Conservation (phyloP, 1,140 invertebrate genomes). For the Polypedilum vanderplanki region DNA sequence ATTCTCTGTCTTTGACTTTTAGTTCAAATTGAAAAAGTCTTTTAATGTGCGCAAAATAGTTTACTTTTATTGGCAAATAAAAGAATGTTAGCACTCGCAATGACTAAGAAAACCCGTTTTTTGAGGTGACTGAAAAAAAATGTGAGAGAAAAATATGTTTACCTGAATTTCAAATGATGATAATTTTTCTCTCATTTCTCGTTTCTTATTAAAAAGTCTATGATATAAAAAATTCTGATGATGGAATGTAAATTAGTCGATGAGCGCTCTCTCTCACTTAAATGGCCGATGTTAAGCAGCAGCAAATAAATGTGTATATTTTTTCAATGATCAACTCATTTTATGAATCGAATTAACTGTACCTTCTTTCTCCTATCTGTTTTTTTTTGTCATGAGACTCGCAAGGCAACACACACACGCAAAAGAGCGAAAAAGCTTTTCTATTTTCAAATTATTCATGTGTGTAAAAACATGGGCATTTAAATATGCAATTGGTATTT, state of each 20-base stretch:
- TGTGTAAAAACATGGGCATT: conserved; percentile 11
- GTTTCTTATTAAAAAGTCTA: not conserved
- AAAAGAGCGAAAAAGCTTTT: not conserved
- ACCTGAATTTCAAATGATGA: not conserved
- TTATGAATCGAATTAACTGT: no score
- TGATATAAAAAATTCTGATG: not conserved
- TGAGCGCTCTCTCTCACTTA: not conserved
- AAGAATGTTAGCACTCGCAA: not conserved
- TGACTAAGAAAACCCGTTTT: conserved; percentile 5
- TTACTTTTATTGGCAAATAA: not conserved
- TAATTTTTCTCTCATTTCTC: no score
- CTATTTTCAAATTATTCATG: conserved; percentile 19
- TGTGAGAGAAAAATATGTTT: not conserved
- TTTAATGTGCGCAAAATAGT: not conserved
- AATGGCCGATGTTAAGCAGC: no score
- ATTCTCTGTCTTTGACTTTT: no score
- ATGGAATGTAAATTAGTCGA: conserved; percentile 1
- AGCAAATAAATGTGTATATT: not conserved
- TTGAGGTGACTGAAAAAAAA: not conserved
- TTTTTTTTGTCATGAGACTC: not conserved
- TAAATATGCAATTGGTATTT: not conserved
- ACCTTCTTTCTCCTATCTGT: not conserved
- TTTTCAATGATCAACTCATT: no score
- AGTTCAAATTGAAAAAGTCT: no score
- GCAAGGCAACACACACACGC: conserved; percentile 1